Evolutionary conservation across 1,140 invertebrate genomes (phyloP).

Genomic region (Nautilus pompilius): DNA sequence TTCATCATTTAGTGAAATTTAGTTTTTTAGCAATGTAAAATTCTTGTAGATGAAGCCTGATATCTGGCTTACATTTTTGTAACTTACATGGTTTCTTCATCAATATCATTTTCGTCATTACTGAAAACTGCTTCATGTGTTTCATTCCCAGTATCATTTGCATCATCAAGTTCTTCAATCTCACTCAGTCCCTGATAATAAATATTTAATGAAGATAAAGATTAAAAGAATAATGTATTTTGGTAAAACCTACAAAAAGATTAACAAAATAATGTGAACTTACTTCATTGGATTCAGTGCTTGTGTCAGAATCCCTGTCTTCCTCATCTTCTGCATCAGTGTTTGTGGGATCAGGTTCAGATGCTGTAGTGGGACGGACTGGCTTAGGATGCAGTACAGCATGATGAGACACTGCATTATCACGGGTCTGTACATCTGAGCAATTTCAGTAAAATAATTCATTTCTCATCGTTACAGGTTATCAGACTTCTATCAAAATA

Average conservation of each 20-base stretch:
- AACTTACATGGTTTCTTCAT: slow-evolving; percentile 78
- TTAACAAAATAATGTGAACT: not conserved
- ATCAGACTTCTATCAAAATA: too few species aligned
- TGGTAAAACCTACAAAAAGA: not conserved
- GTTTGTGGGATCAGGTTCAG: slow-evolving; percentile 30
- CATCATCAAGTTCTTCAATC: slow-evolving; percentile 41
- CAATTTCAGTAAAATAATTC: too few species aligned
- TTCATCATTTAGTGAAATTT: not conserved
- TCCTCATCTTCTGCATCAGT: slow-evolving; percentile 24
- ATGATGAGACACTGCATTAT: slow-evolving; percentile 9
- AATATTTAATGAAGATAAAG: slow-evolving; percentile 12
- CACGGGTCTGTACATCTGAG: not conserved
- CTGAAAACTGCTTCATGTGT: slow-evolving; percentile 54
- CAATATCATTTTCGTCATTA: slow-evolving; percentile 77
- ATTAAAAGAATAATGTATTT: not conserved
- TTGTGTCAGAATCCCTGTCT: slow-evolving; percentile 13
- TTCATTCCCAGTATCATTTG: slow-evolving; percentile 27
- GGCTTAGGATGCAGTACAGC: slow-evolving; percentile 27
- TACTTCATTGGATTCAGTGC: slow-evolving; percentile 30
- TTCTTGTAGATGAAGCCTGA: not conserved
- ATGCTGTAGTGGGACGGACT: slow-evolving; percentile 16
- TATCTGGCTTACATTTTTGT: not conserved
- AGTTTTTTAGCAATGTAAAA: not conserved
- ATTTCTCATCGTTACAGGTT: too few species aligned
- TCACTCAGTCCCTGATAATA: slow-evolving; percentile 68